These are phyloP conservation scores for Myotis lucifugus DNA, from an alignment of 2,113 vertebrate species.

Conservation along the genomic window DNA sequence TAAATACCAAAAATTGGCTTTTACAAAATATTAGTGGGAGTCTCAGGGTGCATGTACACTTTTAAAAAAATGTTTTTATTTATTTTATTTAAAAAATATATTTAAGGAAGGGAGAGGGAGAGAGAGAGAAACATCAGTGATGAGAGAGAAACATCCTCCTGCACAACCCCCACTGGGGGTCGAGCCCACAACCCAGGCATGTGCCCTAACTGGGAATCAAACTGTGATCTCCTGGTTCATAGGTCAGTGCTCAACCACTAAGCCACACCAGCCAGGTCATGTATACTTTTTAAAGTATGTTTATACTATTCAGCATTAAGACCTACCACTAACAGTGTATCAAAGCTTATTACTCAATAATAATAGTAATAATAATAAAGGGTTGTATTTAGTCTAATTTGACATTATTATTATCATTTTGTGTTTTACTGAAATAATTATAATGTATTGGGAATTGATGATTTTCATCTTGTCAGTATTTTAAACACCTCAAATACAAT, in stretches of 20 bases:
- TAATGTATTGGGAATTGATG: not conserved
- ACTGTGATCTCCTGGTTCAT: too few relatives aligned
- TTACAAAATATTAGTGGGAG: slow-evolving; percentile 68
- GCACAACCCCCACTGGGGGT: too few relatives aligned
- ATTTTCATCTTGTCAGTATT: slow-evolving; percentile 17
- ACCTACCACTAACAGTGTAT: slow-evolving; percentile 52
- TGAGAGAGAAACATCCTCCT: too few relatives aligned
- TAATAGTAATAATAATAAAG: not conserved
- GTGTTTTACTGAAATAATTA: slow-evolving; percentile 44
- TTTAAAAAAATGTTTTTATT: not conserved
- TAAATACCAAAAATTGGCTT: not conserved
- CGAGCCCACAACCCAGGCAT: too few relatives aligned
- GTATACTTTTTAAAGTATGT: slow-evolving; percentile 58
- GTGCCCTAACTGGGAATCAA: too few relatives aligned
- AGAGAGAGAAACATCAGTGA: too few relatives aligned
- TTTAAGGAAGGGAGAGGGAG: too few relatives aligned
- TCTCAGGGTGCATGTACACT: slow-evolving; percentile 61
- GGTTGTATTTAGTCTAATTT: slow-evolving; percentile 25
- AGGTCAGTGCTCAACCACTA: too few relatives aligned
- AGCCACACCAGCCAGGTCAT: not conserved
- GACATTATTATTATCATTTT: not conserved
- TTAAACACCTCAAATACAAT: not conserved
- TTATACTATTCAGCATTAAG: slow-evolving; percentile 69
- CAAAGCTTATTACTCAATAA: slow-evolving; percentile 3
- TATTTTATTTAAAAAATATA: too few relatives aligned